A percentile compares a stretch with the other conserved stretches of the same genome.
Evolutionary conservation across 2,113 vertebrate species (phyloP).

Genomic region (Petrocephalus microphthalmus): DNA sequence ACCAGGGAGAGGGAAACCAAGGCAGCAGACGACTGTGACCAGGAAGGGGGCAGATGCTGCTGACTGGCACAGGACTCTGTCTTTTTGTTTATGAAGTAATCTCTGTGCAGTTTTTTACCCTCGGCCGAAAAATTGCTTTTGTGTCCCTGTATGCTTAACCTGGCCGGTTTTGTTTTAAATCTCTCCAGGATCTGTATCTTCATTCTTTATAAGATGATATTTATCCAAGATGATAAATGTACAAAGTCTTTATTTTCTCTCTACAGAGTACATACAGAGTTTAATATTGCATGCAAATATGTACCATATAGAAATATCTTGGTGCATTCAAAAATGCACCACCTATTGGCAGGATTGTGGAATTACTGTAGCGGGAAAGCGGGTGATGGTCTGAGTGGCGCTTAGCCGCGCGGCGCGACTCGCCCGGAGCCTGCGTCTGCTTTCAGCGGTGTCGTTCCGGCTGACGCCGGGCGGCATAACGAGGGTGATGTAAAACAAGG

Average conservation of each 20-base stretch:
- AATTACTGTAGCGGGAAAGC: not conserved
- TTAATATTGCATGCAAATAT: not conserved
- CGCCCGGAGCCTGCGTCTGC: not conserved
- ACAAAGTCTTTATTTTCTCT: not conserved
- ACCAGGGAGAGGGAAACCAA: not conserved
- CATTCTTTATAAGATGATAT: not conserved
- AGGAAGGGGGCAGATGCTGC: no score
- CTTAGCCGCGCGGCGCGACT: no score
- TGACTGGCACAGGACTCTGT: no score
- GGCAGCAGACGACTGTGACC: not conserved
- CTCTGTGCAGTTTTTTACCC: not conserved
- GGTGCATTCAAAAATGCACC: not conserved
- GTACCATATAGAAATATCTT: not conserved
- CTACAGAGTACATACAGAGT: not conserved
- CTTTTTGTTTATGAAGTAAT: not conserved
- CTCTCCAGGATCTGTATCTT: not conserved
- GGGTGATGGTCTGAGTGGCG: not conserved
- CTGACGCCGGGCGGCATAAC: conserved; percentile 33
- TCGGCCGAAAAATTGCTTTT: not conserved
- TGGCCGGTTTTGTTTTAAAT: not conserved
- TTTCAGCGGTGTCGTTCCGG: conserved; percentile 23
- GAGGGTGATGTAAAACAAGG: conserved; percentile 24
- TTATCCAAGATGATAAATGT: not conserved
- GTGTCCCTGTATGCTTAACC: not conserved
- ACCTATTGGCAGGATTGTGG: not conserved